phyloP scores from a whole-genome alignment of 2,113 vertebrate genomes.

The Brachypteracias leptosomus region DNA sequence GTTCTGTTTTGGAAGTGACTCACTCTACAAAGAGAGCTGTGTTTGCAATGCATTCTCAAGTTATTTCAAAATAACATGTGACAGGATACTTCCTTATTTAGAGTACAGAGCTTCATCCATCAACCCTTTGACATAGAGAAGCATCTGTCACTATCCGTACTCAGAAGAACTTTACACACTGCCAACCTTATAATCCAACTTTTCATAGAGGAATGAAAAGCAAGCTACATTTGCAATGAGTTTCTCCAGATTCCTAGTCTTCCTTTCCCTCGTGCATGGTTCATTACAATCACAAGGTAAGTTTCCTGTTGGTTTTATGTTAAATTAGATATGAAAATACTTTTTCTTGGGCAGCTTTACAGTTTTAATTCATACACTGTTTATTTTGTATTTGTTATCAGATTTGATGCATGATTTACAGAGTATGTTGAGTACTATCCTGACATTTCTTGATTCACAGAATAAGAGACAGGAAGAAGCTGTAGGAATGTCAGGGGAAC shows the following conservation, averaged over 20 bases:
- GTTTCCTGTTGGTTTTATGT: background rate
- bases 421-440: background rate
- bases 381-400: background rate
- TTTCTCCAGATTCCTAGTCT: background rate
- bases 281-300: conserved; percentile 23
- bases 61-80: conserved; percentile 34
- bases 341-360: background rate
- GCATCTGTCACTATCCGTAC: background rate
- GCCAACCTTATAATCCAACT: background rate
- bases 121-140: background rate
- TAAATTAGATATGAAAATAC: background rate
- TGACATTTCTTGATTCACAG: background rate
- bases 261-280: background rate
- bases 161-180: background rate
- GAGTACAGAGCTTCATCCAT: background rate
- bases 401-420: background rate
- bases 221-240: background rate
- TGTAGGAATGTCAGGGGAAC: background rate
- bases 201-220: background rate
- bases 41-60: background rate
- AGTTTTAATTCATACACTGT: background rate
- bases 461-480: background rate
- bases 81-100: conserved; percentile 35
- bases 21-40: background rate
- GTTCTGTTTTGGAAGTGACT: background rate